Conservation (phyloP, 1,140 invertebrate genomes). For the Zaprionus ornatus region DNA sequence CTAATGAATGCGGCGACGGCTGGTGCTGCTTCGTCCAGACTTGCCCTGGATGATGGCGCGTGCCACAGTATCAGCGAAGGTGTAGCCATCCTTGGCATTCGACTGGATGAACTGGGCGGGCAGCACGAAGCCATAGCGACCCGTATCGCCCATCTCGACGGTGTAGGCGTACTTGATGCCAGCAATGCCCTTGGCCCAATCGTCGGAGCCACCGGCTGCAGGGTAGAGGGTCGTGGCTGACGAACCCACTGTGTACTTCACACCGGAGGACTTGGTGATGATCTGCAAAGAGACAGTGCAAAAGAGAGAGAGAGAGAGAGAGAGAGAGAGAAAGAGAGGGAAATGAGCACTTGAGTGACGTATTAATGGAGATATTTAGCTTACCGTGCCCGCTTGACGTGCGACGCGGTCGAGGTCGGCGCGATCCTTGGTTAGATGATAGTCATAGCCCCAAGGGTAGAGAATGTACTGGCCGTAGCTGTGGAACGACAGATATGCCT, state of each 20-base stretch:
- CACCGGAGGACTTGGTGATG: conserved; percentile 87
- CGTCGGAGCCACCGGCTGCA: conserved; percentile 93
- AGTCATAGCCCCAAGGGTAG: conserved; percentile 93
- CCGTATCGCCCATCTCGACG: conserved; percentile 94
- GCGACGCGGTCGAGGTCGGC: conserved; percentile 89
- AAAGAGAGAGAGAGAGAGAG: neutral
- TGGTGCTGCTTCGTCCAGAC: conserved; percentile 45
- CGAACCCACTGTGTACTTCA: conserved; percentile 90
- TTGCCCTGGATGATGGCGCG: conserved; percentile 75
- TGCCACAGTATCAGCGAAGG: conserved; percentile 91
- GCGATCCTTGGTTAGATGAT: conserved; percentile 88
- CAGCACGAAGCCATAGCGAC: conserved; percentile 94
- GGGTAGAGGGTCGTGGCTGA: conserved; percentile 91
- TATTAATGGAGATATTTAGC: neutral
- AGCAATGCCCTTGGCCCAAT: conserved; percentile 94
- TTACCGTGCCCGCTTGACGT: conserved; percentile 87
- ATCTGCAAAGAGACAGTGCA: conserved; percentile 86
- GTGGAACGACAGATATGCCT: conserved; percentile 93
- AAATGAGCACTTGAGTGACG: neutral
- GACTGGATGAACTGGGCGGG: conserved; percentile 92
- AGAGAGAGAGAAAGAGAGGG: neutral
- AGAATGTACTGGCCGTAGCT: conserved; percentile 95
- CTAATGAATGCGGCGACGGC: conserved; percentile 56
- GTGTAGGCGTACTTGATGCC: conserved; percentile 95
- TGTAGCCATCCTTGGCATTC: conserved; percentile 93